Base-by-base conservation (phyloP, 2,888 invertebrate genomes). In the Actias luna region DNA sequence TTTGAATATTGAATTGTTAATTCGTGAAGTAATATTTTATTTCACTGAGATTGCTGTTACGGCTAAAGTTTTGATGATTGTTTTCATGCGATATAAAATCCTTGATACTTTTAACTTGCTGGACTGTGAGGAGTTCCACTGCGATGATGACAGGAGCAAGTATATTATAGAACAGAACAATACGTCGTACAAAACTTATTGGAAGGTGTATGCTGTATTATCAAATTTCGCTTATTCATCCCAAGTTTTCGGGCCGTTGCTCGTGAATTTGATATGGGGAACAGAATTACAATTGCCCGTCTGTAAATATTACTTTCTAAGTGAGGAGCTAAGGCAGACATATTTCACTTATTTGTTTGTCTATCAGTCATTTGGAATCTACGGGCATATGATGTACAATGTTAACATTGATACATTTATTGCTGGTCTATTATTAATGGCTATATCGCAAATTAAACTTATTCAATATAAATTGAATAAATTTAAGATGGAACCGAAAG, bases 231-330 rank as follows among this genome's bases (percentile, higher is more conserved):
- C 79, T 16, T 89, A 76, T 72, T 67, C 69, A 0, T 73, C 67
- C 3, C 72, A 76, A 72, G 76, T 83, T 5, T 58, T 87, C 14
- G 63, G 79, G 8, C 84, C 87, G 1, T 63, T 85, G 64, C 33
- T 85, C 5, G 25, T 72, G 2, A 66, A 80, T 70, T 70, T 82
- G 0, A 65, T 87, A 62, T 76, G 78, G 35, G 71, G 73, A 22
- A 75, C 75, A 2, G 66, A 75, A 14, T 59, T 82, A 25, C 77
- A 82, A 58, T 73, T 90, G 61, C 89, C 90, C 1, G 74, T 90
- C 66, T 87, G 85, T 68, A 81, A 83, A 69, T 91, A 88, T 71
- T 87, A 85, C 70, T 91, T 91, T 68, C 72, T 91, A 61, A 78
- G 71, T 27, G 80, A 84, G 14, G 78, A 85, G 58, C 29, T 73